A percentile compares a stretch with the other conserved stretches of the same genome.
These are phyloP conservation scores for Rhopilema esculentum DNA, from an alignment of 30 jellyfish, hydroid and myxozoan genomes.

Conservation along the genomic window DNA sequence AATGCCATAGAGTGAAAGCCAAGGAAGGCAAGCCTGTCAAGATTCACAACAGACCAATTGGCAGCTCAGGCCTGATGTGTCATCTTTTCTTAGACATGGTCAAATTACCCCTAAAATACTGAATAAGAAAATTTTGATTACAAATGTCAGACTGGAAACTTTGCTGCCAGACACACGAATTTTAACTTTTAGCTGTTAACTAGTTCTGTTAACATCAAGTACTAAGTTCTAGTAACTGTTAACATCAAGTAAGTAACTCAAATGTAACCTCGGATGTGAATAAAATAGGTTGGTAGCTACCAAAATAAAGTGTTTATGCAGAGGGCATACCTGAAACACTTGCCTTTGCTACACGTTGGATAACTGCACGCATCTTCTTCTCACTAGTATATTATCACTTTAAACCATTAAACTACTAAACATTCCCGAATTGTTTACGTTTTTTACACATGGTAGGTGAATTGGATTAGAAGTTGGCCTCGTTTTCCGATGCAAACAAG, in stretches of 20 bases:
- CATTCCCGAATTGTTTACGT: background rate
- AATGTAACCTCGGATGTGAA: background rate
- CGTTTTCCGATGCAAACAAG: background rate
- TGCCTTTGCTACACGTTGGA: slow-evolving; percentile 23
- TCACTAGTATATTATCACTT: background rate
- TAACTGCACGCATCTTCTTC: slow-evolving; percentile 10
- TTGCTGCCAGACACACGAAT: no score
- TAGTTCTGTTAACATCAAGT: no score
- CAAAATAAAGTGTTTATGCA: background rate
- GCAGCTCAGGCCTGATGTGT: no score
- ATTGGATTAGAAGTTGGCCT: background rate
- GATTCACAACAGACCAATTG: no score
- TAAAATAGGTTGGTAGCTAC: background rate
- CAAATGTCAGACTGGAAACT: no score
- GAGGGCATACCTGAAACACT: slow-evolving; percentile 13
- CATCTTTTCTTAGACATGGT: no score
- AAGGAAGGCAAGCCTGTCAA: no score
- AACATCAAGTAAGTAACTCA: background rate
- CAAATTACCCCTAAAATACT: no score
- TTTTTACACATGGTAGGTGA: background rate
- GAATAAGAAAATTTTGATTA: no score
- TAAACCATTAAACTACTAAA: background rate
- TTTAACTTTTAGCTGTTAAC: no score
- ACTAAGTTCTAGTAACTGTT: no score
- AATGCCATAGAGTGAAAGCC: background rate